phyloP scores from a whole-genome alignment of 2,888 invertebrate genomes.

The Alloscopus bannaensis region DNA sequence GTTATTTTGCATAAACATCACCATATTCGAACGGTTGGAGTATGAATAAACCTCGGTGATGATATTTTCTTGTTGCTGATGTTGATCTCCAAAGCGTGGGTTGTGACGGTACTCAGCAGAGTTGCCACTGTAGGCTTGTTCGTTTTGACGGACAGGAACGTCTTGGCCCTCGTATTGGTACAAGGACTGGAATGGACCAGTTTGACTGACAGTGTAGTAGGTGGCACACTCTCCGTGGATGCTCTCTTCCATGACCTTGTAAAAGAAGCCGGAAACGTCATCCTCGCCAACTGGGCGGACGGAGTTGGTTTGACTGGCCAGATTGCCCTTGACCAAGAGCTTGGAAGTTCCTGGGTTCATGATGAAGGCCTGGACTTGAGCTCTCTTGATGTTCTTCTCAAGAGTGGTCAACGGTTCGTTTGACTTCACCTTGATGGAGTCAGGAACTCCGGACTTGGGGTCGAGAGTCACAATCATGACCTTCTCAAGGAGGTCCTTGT shows the following conservation, averaged over 20 bases:
- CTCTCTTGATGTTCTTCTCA: conserved; percentile 76
- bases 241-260: conserved; percentile 73
- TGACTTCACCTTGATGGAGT: conserved; percentile 71
- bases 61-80: conserved; percentile 39
- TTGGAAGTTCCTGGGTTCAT: conserved; percentile 67
- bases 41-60: conserved; percentile 56
- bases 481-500: conserved; percentile 64
- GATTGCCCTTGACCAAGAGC: conserved; percentile 67
- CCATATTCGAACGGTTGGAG: too few species aligned
- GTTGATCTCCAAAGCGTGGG: conserved; percentile 25
- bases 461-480: conserved; percentile 69
- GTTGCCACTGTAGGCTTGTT: conserved; percentile 1
- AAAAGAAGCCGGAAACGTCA: conserved; percentile 70
- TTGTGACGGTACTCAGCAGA: conserved; percentile 32
- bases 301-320: conserved; percentile 68
- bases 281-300: conserved; percentile 64
- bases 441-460: conserved; percentile 71
- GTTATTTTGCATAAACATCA: neutral
- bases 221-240: conserved; percentile 75
- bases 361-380: conserved; percentile 73
- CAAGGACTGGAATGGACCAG: conserved; percentile 65
- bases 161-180: conserved; percentile 67
- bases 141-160: conserved; percentile 49
- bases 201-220: conserved; percentile 73
- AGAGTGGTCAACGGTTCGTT: conserved; percentile 74